A percentile compares a stretch with the other conserved stretches of the same genome.
These are phyloP conservation scores for Alauda arvensis DNA, from an alignment of 2,797 vertebrate genomes.

Conservation along the genomic window DNA sequence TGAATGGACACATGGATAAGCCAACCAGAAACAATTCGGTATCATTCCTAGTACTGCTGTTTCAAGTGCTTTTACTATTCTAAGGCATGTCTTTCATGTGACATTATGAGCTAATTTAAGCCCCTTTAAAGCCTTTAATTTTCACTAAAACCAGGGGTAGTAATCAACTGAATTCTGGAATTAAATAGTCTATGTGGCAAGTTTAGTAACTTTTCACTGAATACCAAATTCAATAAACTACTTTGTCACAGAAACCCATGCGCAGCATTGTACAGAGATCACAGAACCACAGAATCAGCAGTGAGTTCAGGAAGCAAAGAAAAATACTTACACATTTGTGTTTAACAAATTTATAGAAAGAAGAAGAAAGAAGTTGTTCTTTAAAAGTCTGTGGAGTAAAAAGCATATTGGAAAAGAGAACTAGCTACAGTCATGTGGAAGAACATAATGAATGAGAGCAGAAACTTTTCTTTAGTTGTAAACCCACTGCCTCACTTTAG, in stretches of 20 bases:
- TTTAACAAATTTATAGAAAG: not conserved
- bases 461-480: not conserved
- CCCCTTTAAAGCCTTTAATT: not conserved
- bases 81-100: not conserved
- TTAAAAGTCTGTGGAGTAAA: not conserved
- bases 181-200: not conserved
- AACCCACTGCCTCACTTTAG: not conserved
- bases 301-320: not conserved
- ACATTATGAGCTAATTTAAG: not conserved
- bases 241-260: not conserved
- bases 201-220: not conserved
- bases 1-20: not conserved
- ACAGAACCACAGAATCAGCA: not conserved
- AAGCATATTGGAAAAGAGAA: not conserved
- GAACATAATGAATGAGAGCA: not conserved
- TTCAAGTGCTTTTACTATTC: not conserved
- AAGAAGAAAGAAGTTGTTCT: not conserved
- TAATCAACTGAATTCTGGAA: not conserved
- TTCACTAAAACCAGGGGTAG: not conserved
- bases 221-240: not conserved
- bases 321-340: not conserved
- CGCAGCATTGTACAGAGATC: not conserved
- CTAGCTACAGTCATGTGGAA: not conserved
- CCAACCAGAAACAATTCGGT: not conserved
- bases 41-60: not conserved